Conservation (phyloP, 2,888 invertebrate species). For the Gordius sp. region DNA sequence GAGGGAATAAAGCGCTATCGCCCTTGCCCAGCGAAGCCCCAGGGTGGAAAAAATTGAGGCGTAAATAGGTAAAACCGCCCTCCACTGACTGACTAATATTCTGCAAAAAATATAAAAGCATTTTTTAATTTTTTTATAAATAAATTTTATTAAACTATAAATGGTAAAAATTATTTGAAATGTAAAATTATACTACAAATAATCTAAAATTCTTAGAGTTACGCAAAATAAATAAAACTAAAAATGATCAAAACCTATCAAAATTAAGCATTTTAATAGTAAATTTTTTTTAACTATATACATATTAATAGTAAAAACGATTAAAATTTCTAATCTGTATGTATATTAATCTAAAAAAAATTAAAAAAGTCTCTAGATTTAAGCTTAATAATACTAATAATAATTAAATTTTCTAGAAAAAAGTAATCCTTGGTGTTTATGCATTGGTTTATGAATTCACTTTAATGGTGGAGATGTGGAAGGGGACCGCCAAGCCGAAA, state of each 20-base stretch:
- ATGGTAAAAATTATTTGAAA: too few relatives aligned
- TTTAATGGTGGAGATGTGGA: conserved; percentile 92
- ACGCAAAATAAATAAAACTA: too few relatives aligned
- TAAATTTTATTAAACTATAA: too few relatives aligned
- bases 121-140: too few relatives aligned
- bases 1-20: conserved; percentile 66
- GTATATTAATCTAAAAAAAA: background rate
- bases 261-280: conserved; percentile 17
- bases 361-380: background rate
- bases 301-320: background rate
- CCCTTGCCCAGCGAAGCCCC: conserved; percentile 76
- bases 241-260: conserved; percentile 10
- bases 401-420: conserved; percentile 16
- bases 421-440: too few relatives aligned
- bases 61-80: conserved; percentile 88
- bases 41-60: conserved; percentile 90
- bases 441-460: too few relatives aligned
- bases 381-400: conserved; percentile 15
- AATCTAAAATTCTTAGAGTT: too few relatives aligned
- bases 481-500: conserved; percentile 79
- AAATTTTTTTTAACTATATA: conserved; percentile 15
- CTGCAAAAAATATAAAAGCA: conserved; percentile 26
- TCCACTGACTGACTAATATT: conserved; percentile 94
- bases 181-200: too few relatives aligned
- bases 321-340: background rate